Conservation (phyloP, 1,140 invertebrate species). For the Planococcus citri region DNA sequence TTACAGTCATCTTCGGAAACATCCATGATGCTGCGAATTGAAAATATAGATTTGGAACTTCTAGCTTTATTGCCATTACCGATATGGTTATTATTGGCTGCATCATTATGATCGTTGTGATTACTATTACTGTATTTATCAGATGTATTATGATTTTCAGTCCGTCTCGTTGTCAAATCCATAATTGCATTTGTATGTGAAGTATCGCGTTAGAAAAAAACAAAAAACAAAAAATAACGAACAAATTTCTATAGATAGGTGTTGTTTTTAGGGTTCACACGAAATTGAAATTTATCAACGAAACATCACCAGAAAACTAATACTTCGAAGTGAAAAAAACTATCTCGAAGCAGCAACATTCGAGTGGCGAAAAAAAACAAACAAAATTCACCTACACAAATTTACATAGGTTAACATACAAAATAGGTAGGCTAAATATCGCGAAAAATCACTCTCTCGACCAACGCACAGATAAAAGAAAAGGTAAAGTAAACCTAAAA, state of each 20-base stretch:
- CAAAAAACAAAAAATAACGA: slow-evolving; percentile 18
- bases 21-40: slow-evolving; percentile 10
- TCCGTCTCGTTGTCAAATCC: not conserved
- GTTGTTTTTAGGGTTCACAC: too few relatives aligned
- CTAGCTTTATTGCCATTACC: slow-evolving; percentile 9
- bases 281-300: too few relatives aligned
- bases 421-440: not conserved
- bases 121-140: not conserved
- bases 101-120: not conserved
- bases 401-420: too few relatives aligned
- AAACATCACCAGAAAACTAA: too few relatives aligned
- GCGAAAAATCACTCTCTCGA: not conserved
- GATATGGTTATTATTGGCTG: not conserved
- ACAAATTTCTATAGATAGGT: too few relatives aligned
- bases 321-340: too few relatives aligned
- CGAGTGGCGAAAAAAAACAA: slow-evolving; percentile 14
- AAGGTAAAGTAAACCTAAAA: too few relatives aligned
- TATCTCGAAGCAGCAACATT: too few relatives aligned
- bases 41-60: slow-evolving; percentile 7
- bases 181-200: not conserved
- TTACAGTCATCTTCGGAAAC: not conserved
- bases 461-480: not conserved
- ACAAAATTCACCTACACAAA: not conserved
- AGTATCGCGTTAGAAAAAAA: slow-evolving; percentile 17
- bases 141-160: not conserved